Percentiles rank a stretch among this genome's conserved stretches.
These are phyloP conservation scores for Dicentrarchus labrax DNA, from an alignment of 2,113 vertebrate species.

Conservation along the genomic window DNA sequence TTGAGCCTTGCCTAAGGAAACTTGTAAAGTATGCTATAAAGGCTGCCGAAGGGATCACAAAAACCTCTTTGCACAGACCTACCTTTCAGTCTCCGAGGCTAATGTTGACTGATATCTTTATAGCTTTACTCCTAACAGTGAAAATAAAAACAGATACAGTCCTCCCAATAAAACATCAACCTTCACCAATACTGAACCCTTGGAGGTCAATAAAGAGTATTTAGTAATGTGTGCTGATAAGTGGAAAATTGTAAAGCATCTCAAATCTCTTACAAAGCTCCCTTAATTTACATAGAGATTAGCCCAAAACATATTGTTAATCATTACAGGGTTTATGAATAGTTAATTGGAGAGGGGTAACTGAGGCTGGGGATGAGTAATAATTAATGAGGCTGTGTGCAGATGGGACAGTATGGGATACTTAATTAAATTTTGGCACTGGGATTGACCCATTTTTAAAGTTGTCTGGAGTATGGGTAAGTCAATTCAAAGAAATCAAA, in stretches of 20 bases:
- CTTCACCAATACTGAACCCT: not conserved
- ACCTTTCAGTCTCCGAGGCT: not conserved
- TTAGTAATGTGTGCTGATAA: conserved; percentile 45
- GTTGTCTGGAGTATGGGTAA: conserved; percentile 6
- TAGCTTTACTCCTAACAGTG: not conserved
- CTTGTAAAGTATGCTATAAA: not conserved
- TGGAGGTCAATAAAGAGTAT: conserved; percentile 27
- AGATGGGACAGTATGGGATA: conserved; percentile 61
- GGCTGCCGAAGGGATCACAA: too few species aligned
- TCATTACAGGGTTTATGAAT: conserved; percentile 69
- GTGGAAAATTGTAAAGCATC: conserved; percentile 6
- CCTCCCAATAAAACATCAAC: not conserved
- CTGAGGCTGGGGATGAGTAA: conserved; percentile 56
- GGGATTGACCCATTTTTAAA: conserved; percentile 52
- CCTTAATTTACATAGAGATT: conserved; percentile 63
- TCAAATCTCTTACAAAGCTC: conserved; percentile 36
- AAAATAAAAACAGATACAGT: not conserved
- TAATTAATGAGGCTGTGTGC: conserved; percentile 73
- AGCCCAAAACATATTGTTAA: conserved; percentile 68
- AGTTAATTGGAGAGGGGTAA: conserved; percentile 68
- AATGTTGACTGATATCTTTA: not conserved
- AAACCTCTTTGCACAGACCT: not conserved
- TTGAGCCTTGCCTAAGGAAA: not conserved
- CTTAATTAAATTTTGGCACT: conserved; percentile 59
- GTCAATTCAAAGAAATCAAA: not conserved